These are phyloP conservation scores for Drosophila sucinea DNA, from an alignment of 1,140 invertebrate species.

Conservation along the genomic window DNA sequence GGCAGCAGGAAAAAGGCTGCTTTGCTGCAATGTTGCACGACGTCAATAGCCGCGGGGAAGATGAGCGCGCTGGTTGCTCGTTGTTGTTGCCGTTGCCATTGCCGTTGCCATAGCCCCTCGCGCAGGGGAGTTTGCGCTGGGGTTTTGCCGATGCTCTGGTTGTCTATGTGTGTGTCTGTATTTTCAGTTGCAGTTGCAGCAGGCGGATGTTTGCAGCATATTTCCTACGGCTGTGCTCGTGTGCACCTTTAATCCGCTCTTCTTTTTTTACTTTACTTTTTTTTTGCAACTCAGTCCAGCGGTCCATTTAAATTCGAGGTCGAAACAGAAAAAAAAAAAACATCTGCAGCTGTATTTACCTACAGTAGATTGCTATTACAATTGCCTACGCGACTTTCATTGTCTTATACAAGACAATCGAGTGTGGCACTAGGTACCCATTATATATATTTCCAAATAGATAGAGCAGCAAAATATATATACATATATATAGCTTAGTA, in stretches of 20 bases:
- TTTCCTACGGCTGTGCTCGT: conserved; percentile 78
- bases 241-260: conserved; percentile 80
- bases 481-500: too few species aligned
- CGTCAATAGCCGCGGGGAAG: conserved; percentile 75
- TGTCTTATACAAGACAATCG: conserved; percentile 2
- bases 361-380: conserved; percentile 61
- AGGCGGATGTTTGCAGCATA: conserved; percentile 82
- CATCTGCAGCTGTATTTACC: conserved; percentile 76
- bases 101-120: conserved; percentile 36
- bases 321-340: conserved; percentile 60
- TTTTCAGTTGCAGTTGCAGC: conserved; percentile 82
- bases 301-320: conserved; percentile 78
- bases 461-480: too few species aligned
- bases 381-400: conserved; percentile 30
- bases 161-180: conserved; percentile 48
- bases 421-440: not conserved
- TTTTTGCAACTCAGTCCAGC: conserved; percentile 59
- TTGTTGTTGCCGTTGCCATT: conserved; percentile 13
- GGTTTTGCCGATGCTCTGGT: conserved; percentile 24
- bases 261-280: conserved; percentile 51
- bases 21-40: conserved; percentile 80
- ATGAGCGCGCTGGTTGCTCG: conserved; percentile 62
- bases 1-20: conserved; percentile 75
- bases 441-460: conserved; percentile 9
- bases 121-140: conserved; percentile 34